A percentile compares a stretch with the other conserved stretches of the same genome.
Conservation (phyloP, 2,113 vertebrate genomes). For the Malurus melanocephalus region DNA sequence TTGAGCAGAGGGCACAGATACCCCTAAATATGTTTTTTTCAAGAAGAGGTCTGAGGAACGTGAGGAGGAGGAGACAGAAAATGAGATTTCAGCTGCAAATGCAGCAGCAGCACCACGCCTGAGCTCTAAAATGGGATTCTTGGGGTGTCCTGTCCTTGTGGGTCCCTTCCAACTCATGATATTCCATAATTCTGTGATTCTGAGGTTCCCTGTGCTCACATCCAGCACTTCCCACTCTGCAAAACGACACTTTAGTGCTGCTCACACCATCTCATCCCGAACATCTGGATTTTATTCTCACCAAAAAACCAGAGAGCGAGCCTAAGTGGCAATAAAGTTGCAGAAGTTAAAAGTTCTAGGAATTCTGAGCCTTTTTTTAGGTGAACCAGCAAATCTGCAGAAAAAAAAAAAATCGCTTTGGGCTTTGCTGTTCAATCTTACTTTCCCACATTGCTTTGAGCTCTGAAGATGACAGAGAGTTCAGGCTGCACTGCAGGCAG, state of each 20-base stretch:
- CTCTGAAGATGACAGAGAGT: conserved; percentile 14
- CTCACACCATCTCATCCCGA: not conserved
- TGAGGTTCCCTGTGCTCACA: not conserved
- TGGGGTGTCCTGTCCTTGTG: not conserved
- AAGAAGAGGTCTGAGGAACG: not conserved
- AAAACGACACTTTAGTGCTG: not conserved
- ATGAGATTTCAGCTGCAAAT: not conserved
- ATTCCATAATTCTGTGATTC: not conserved
- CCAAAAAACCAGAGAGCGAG: conserved; percentile 6
- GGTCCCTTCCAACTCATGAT: not conserved
- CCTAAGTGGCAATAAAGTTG: not conserved
- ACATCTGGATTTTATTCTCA: not conserved
- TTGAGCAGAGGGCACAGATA: not conserved
- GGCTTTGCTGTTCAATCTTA: conserved; percentile 15
- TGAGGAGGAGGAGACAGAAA: not conserved
- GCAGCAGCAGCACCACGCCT: not conserved
- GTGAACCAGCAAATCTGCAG: conserved; percentile 3
- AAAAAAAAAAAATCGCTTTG: conserved; percentile 48
- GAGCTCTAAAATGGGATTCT: not conserved
- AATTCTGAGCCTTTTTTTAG: conserved; percentile 27
- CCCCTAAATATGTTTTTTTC: not conserved
- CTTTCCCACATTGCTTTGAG: conserved; percentile 52
- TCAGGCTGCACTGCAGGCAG: conserved; percentile 37
- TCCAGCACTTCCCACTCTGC: not conserved
- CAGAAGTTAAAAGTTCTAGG: not conserved